Evolutionary conservation across 2,888 invertebrate species (phyloP), one percentile per base, ranked within the genome.

Genomic region (Fragum fragum): DNA sequence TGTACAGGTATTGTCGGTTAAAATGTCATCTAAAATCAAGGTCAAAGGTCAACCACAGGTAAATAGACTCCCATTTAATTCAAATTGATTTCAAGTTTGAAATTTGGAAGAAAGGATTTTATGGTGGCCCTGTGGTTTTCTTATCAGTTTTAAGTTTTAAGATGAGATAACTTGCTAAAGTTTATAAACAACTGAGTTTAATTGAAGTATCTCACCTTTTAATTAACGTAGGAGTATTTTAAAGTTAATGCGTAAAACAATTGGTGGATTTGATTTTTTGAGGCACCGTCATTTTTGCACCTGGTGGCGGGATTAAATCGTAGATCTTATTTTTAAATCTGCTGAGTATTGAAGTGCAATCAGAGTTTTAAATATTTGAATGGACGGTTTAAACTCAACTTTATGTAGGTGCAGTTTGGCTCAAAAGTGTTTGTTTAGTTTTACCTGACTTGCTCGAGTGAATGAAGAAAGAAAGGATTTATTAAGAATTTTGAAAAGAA

Each of bases 211-310:
- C 47, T 14, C 47, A 47, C n/a, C 47, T 47, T n/a, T 47, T 47
- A 47, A 47, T 47, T 47, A 47, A 47, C 47, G n/a, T n/a, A n/a
- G 47, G 14, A 9, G 14, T 18, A 47, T 18, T 9, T 18, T 16
- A 47, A 47, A 14, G 14, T 47, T 14, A 18, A 14, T 47, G 47
- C n/a, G 47, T 47, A 9, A n/a, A 47, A 14, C 47, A 47, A 47
- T n/a, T 47, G 47, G 3, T 16, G 2, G 47, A 9, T 47, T 47
- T 2, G 14, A 47, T 18, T 47, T 47, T 47, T 47, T 16, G 14
- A 47, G 47, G 47, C 47, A 47, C 47, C 47, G 47, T 18, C 47
- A 47, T 47, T 47, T 47, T 47, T 47, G 47, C 47, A 47, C 47
- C 47, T 47, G 47, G 14, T 47, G 47, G 47, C 47, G 47, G 47